These are phyloP conservation scores for Cheilosia vernalis DNA, from an alignment of 2,888 invertebrate genomes.

Conservation along the genomic window DNA sequence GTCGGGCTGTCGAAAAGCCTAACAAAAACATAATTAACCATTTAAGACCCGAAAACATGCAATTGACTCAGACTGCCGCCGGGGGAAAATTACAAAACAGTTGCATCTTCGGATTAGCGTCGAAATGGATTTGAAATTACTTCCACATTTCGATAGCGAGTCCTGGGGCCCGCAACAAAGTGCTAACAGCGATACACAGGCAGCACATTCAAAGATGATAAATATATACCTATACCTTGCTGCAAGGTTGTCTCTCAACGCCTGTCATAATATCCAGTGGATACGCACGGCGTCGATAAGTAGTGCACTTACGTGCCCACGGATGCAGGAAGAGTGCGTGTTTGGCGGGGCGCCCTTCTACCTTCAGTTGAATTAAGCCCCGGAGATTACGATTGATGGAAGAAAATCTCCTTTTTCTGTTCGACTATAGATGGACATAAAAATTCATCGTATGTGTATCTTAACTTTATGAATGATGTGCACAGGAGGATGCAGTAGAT, in stretches of 20 bases:
- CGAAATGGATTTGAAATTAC: slow-evolving; percentile 61
- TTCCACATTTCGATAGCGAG: slow-evolving; percentile 55
- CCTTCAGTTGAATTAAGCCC: slow-evolving; percentile 65
- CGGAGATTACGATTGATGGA: slow-evolving; percentile 70
- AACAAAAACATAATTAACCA: slow-evolving; percentile 73
- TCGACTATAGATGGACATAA: slow-evolving; percentile 26
- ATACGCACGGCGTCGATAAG: slow-evolving; percentile 28
- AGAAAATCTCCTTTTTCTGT: slow-evolving; percentile 60
- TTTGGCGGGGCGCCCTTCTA: background rate
- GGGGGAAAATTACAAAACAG: slow-evolving; percentile 72
- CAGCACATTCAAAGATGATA: slow-evolving; percentile 14
- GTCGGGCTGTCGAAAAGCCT: slow-evolving; percentile 28
- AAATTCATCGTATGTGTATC: slow-evolving; percentile 54
- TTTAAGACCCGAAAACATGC: slow-evolving; percentile 67
- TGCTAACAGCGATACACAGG: slow-evolving; percentile 2
- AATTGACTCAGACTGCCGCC: slow-evolving; percentile 37
- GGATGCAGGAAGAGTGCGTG: slow-evolving; percentile 35
- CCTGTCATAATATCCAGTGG: slow-evolving; percentile 70
- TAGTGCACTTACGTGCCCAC: slow-evolving; percentile 63
- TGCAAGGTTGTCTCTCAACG: slow-evolving; percentile 72
- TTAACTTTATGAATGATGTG: slow-evolving; percentile 71
- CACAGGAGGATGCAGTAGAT: slow-evolving; percentile 67
- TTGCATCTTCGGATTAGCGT: slow-evolving; percentile 71
- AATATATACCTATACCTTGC: slow-evolving; percentile 49
- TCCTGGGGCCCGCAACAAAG: background rate